Conservation (phyloP, 2,113 vertebrate species). For the Dasypus novemcinctus region DNA sequence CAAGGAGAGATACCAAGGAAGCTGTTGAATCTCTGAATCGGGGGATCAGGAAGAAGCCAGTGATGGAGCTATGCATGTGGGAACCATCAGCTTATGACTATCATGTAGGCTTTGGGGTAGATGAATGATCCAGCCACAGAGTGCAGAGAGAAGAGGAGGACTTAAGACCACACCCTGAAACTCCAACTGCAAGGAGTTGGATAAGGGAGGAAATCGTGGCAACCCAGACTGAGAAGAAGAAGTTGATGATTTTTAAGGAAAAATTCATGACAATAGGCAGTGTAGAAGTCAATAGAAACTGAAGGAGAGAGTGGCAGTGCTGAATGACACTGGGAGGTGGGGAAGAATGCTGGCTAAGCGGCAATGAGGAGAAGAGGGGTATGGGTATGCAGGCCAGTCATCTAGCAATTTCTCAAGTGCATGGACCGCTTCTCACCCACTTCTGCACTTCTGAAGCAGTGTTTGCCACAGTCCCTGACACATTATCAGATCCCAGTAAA, state of each 20-base stretch:
- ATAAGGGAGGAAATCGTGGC: not conserved
- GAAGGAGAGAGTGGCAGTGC: not conserved
- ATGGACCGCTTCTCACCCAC: not conserved
- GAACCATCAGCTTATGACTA: not conserved
- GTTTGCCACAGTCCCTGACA: not conserved
- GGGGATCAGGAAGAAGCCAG: not conserved
- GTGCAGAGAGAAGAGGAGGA: not conserved
- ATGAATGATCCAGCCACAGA: not conserved
- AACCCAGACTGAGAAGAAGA: not conserved
- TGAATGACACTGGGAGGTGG: not conserved
- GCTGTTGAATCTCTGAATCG: not conserved
- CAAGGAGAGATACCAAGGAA: not conserved
- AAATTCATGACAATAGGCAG: not conserved
- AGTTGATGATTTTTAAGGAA: not conserved
- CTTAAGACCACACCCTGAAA: not conserved
- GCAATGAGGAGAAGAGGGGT: fast-evolving
- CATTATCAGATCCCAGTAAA: fast-evolving
- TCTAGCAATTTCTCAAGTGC: not conserved
- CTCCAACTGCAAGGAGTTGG: not conserved
- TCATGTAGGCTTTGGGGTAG: not conserved
- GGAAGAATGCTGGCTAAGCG: not conserved
- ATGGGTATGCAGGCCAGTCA: not conserved
- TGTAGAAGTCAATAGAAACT: too few relatives aligned
- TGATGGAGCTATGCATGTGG: not conserved
- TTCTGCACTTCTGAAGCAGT: not conserved